A percentile compares a stretch with the other conserved stretches of the same genome.
Conservation (phyloP, 2,888 invertebrate species). For the Rutpela maculata region DNA sequence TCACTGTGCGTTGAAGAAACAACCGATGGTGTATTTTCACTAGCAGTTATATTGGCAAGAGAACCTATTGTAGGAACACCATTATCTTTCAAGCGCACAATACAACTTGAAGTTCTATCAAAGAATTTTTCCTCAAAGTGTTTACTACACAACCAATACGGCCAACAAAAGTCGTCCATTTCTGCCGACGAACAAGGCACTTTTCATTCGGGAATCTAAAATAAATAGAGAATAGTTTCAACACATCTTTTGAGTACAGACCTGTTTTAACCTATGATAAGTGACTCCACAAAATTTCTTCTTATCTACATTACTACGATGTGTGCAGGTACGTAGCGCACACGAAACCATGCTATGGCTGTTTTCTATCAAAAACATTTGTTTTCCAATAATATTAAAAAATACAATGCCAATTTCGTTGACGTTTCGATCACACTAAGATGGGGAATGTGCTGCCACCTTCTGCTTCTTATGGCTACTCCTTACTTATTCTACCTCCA, state of each 20-base stretch:
- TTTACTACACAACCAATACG: background rate
- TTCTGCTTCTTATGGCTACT: too few relatives aligned
- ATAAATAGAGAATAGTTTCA: too few relatives aligned
- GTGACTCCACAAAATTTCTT: background rate
- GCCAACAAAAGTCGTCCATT: too few relatives aligned
- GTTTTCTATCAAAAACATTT: too few relatives aligned
- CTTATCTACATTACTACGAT: background rate
- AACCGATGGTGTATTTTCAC: too few relatives aligned
- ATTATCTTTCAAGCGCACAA: background rate
- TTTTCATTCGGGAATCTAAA: background rate
- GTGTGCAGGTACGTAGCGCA: background rate
- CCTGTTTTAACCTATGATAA: background rate
- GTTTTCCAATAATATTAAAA: too few relatives aligned
- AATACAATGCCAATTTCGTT: too few relatives aligned
- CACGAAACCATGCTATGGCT: background rate
- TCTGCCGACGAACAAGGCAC: too few relatives aligned
- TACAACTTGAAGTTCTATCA: background rate
- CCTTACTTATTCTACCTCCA: too few relatives aligned
- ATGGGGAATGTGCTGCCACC: too few relatives aligned
- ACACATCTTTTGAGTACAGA: background rate
- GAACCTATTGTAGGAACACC: background rate
- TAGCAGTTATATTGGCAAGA: background rate
- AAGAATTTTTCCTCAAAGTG: background rate
- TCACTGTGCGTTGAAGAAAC: background rate
- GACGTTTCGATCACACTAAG: too few relatives aligned